These are phyloP conservation scores for Upupa epops DNA, from an alignment of 2,113 vertebrate genomes.

Conservation along the genomic window DNA sequence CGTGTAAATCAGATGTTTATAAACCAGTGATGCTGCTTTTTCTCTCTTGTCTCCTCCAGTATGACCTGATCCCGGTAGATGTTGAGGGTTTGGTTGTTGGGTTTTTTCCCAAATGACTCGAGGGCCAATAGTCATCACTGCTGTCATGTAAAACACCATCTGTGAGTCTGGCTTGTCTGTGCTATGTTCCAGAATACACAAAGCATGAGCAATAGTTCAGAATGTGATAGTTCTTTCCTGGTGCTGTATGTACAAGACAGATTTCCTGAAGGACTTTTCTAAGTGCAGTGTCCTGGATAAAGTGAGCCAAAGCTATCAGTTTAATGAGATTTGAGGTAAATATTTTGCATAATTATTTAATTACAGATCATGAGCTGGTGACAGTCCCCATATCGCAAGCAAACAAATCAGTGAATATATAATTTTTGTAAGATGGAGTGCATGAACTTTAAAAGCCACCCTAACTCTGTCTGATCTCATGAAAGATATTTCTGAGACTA, in stretches of 20 bases:
- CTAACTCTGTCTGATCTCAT: not conserved
- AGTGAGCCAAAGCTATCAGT: not conserved
- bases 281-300: not conserved
- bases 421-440: not conserved
- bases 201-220: slow-evolving; percentile 29
- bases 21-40: not conserved
- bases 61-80: slow-evolving; percentile 22
- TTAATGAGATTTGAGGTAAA: not conserved
- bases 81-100: not conserved
- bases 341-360: not conserved
- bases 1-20: slow-evolving; percentile 3
- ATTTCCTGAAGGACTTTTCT: not conserved
- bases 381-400: not conserved
- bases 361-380: not conserved
- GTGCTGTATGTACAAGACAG: not conserved
- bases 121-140: slow-evolving; percentile 38
- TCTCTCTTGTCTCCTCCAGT: not conserved
- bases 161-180: slow-evolving; percentile 54
- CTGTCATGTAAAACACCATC: slow-evolving; percentile 65
- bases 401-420: not conserved
- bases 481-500: not conserved
- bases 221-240: not conserved
- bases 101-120: not conserved
- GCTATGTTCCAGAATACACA: slow-evolving; percentile 25
- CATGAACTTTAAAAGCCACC: not conserved